Base-by-base conservation (phyloP, 2,113 vertebrate species). In the Centropus unirufus region DNA sequence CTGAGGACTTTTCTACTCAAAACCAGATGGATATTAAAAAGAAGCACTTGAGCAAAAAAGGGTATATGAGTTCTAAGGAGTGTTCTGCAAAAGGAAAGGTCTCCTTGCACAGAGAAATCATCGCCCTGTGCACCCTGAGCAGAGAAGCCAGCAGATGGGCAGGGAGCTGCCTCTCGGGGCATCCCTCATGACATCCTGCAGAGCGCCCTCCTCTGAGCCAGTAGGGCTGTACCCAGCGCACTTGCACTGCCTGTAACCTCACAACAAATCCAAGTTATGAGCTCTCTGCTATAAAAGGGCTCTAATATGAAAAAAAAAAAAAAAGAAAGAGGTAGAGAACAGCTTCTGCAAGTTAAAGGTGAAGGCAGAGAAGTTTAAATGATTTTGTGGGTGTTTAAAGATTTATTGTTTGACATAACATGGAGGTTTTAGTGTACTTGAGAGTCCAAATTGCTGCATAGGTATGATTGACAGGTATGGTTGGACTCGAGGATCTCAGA, bases 161-260 rank as follows among this genome's bases (percentile, higher is more conserved):
- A 12, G 32, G 32, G 20, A 30, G 1, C 52, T 19, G 32, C 12
- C 18, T 40, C 57, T 13, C 29, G 8, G 59, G n/a, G 17, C 61
- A 68, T 24, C 34, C 34, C 57, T n/a, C 1, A 1, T 29, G 26
- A 20, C 5, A 2, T 42, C 12, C 26, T 0, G 0, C 4, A 11
- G 34, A 84, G 26, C 77, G 12, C 1, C 42, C 51, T 52, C 17
- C 44, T n/a, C 39, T 4, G 29, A 14, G 54, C 27, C 0, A 0
- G 36, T 76, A 36, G 22, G 4, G 11, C 64, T 13, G 19, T 17
- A 8, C 18, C 36, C 49, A 34, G 39, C 16, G 4, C 34, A 3
- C 10, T 18, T 30, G 8, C 54, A 11, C 61, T 26, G 36, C 40
- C 52, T 78, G 16, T 36, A 42, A 6, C 3, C 57, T 13, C 36